phyloP scores from a whole-genome alignment of 2,888 invertebrate species.

The Merodon equestris region DNA sequence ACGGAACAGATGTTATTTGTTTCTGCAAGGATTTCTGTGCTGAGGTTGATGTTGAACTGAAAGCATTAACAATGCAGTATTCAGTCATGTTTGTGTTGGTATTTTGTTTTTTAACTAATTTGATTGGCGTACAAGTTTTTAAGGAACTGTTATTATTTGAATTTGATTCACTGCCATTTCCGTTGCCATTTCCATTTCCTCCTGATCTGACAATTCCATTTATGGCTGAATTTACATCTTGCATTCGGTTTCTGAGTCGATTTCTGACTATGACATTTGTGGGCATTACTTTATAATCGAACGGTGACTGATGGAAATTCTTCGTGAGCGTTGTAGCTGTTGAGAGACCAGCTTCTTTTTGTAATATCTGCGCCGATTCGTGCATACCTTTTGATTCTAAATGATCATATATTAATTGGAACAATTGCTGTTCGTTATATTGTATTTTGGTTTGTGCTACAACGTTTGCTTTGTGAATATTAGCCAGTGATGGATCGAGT shows the following conservation, averaged over 20 bases:
- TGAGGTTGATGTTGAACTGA: conserved; percentile 50
- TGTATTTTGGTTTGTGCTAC: conserved; percentile 97
- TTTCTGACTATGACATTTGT: conserved; percentile 72
- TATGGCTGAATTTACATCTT: conserved; percentile 74
- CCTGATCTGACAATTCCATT: conserved; percentile 29
- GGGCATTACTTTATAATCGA: conserved; percentile 75
- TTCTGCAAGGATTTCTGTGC: conserved; percentile 79
- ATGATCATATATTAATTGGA: conserved; percentile 95
- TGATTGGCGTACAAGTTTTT: conserved; percentile 72
- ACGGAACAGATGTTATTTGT: conserved; percentile 78
- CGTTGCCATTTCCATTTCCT: conserved; percentile 5
- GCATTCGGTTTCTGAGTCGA: conserved; percentile 76
- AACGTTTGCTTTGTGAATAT: conserved; percentile 95
- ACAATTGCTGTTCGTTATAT: conserved; percentile 95
- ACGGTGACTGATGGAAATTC: conserved; percentile 78
- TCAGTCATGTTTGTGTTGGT: conserved; percentile 42
- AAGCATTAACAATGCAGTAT: conserved; percentile 50
- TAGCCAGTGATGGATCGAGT: conserved; percentile 91
- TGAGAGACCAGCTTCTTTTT: conserved; percentile 86
- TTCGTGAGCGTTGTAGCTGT: conserved; percentile 77
- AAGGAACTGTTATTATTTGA: conserved; percentile 58
- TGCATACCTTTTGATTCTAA: conserved; percentile 86
- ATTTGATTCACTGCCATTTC: conserved; percentile 36
- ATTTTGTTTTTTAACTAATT: conserved; percentile 73
- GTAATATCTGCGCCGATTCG: conserved; percentile 86